Percentiles rank a stretch among this genome's conserved stretches.
phyloP scores from a whole-genome alignment of 2,797 vertebrate species.

The Acanthopagrus latus region DNA sequence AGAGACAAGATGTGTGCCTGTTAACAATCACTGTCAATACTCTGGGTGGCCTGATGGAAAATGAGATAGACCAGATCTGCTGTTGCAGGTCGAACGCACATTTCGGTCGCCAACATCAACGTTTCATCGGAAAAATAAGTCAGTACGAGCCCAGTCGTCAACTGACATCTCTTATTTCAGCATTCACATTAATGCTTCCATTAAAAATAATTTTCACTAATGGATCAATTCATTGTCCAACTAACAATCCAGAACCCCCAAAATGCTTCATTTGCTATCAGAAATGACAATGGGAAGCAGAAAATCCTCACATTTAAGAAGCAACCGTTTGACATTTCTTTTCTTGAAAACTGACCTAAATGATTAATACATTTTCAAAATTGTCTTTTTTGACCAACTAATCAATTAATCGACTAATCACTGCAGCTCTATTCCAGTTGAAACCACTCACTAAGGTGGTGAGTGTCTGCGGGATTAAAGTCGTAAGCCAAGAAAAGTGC shows the following conservation, averaged over 20 bases:
- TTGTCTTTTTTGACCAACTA: no score
- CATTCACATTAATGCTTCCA: conserved; percentile 18
- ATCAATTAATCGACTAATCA: no score
- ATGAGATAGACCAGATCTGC: conserved; percentile 29
- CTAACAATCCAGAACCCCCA: no score
- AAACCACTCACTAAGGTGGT: conserved; percentile 1
- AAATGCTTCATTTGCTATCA: no score
- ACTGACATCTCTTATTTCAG: neutral
- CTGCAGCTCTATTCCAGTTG: no score
- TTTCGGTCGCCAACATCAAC: neutral
- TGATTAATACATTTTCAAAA: no score
- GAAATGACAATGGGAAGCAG: no score
- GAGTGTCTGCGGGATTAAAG: conserved; percentile 61
- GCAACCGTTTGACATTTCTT: no score
- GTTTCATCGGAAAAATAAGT: conserved; percentile 8
- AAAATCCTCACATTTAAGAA: no score
- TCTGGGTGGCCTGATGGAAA: conserved; percentile 44
- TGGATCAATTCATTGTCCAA: no score
- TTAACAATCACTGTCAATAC: conserved; percentile 73
- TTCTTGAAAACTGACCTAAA: no score
- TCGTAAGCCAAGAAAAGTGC: conserved; percentile 49
- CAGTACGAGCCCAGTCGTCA: neutral
- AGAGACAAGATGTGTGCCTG: conserved; percentile 56
- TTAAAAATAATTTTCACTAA: no score
- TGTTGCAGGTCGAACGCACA: conserved; percentile 18